phyloP scores from a whole-genome alignment of 2,888 invertebrate species.

The Cerceris ruficornis region DNA sequence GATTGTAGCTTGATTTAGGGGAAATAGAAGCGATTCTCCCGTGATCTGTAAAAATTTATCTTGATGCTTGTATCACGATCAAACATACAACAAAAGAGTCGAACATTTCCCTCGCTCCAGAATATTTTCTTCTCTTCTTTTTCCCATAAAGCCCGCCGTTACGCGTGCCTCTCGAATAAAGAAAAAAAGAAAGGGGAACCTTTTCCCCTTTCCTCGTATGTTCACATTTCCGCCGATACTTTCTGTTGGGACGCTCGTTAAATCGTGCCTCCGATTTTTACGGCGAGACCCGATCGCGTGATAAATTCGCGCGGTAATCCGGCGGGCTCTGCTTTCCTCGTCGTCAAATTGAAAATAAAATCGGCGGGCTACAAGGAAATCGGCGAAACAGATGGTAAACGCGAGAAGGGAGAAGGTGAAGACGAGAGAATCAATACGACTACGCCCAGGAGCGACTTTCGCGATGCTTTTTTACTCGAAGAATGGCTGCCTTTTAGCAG shows the following conservation, averaged over 20 bases:
- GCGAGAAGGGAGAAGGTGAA: not conserved
- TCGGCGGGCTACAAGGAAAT: not conserved
- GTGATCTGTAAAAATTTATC: too few species aligned
- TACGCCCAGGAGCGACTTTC: conserved; percentile 8
- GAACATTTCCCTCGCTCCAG: too few species aligned
- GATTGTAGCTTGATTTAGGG: too few species aligned
- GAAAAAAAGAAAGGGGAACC: not conserved
- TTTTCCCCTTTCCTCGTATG: not conserved
- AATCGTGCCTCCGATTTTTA: not conserved
- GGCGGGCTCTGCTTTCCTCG: not conserved
- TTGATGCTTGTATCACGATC: not conserved
- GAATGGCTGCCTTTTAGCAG: conserved; percentile 40
- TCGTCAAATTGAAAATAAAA: conserved; percentile 16
- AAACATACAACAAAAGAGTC: not conserved
- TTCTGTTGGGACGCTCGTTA: not conserved
- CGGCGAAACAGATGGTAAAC: not conserved
- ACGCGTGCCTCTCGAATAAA: not conserved
- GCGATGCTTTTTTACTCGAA: not conserved
- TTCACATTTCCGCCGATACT: not conserved
- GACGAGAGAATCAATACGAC: not conserved
- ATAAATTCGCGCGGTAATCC: conserved; percentile 3
- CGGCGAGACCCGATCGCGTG: not conserved
- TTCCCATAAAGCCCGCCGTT: too few species aligned
- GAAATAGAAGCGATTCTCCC: too few species aligned
- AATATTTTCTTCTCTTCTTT: too few species aligned